A percentile compares a stretch with the other conserved stretches of the same genome.
These are phyloP conservation scores for Eledona agricola DNA, from an alignment of 2,888 invertebrate species.

Conservation along the genomic window DNA sequence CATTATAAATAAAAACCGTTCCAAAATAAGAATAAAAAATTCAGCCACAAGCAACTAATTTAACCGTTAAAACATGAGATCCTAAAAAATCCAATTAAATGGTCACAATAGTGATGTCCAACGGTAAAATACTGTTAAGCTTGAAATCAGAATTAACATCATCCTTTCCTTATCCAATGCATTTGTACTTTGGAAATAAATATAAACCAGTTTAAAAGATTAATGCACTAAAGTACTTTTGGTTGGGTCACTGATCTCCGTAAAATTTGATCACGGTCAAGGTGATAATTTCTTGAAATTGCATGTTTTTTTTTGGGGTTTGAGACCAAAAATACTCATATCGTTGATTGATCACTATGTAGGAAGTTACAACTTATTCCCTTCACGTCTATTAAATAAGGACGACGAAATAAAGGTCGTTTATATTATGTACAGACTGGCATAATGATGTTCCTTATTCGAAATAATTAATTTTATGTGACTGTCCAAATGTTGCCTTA, in stretches of 20 bases:
- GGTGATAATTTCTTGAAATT: conserved; percentile 24
- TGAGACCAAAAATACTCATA: too few species aligned
- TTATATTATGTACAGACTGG: too few species aligned
- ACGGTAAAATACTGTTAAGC: conserved; percentile 34
- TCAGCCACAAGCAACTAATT: background rate
- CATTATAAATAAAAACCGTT: conserved; percentile 1
- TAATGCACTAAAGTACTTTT: conserved; percentile 15
- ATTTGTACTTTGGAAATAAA: conserved; percentile 23
- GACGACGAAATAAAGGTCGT: too few species aligned
- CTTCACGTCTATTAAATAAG: conserved; percentile 6
- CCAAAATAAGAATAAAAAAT: background rate
- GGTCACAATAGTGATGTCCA: conserved; percentile 14
- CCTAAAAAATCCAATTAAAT: conserved; percentile 5
- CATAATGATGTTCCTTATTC: too few species aligned
- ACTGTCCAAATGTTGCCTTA: conserved; percentile 8
- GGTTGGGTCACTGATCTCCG: conserved; percentile 34
- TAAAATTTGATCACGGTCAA: conserved; percentile 36
- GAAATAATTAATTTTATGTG: too few species aligned
- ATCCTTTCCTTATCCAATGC: conserved; percentile 19
- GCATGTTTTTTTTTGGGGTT: conserved; percentile 17
- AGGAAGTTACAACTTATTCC: conserved; percentile 18
- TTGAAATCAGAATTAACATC: conserved; percentile 19
- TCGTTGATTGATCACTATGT: background rate
- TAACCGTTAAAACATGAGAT: background rate
- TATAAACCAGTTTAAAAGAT: conserved; percentile 35